These are phyloP conservation scores for Diarsia rubi DNA, from an alignment of 2,888 invertebrate species.

Conservation along the genomic window DNA sequence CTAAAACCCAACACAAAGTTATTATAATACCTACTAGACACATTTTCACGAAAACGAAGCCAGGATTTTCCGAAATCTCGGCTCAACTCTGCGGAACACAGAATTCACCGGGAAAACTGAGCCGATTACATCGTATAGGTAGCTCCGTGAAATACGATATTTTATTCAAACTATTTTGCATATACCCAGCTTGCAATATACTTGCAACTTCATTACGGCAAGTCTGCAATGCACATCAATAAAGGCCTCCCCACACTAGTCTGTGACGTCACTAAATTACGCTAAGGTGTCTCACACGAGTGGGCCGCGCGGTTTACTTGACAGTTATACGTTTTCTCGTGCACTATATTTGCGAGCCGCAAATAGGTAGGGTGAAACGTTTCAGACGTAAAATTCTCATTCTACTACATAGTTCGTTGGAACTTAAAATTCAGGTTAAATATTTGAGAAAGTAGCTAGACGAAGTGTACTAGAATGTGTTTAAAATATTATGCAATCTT, in stretches of 20 bases:
- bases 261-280: conserved; percentile 57
- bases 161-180: conserved; percentile 51
- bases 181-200: conserved; percentile 41
- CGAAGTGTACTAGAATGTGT: neutral
- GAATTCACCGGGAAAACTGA: conserved; percentile 48
- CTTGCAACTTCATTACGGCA: conserved; percentile 60
- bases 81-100: conserved; percentile 32
- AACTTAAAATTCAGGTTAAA: neutral
- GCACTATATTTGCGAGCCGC: conserved; percentile 74
- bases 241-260: conserved; percentile 48
- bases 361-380: conserved; percentile 62
- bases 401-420: neutral
- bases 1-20: conserved; percentile 18
- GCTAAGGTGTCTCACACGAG: conserved; percentile 63
- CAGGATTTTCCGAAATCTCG: conserved; percentile 50
- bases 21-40: conserved; percentile 32
- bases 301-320: conserved; percentile 70
- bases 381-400: conserved; percentile 17
- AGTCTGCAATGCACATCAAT: conserved; percentile 63
- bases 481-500: neutral
- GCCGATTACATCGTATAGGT: conserved; percentile 41
- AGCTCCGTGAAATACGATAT: conserved; percentile 54
- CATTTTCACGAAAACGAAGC: conserved; percentile 41
- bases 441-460: neutral
- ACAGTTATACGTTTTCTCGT: conserved; percentile 73